Percentiles rank a stretch among this genome's conserved stretches.
Evolutionary conservation across 37 sponge, comb jelly and placozoan genomes (phyloP).

Genomic region (Sycon ciliatum): DNA sequence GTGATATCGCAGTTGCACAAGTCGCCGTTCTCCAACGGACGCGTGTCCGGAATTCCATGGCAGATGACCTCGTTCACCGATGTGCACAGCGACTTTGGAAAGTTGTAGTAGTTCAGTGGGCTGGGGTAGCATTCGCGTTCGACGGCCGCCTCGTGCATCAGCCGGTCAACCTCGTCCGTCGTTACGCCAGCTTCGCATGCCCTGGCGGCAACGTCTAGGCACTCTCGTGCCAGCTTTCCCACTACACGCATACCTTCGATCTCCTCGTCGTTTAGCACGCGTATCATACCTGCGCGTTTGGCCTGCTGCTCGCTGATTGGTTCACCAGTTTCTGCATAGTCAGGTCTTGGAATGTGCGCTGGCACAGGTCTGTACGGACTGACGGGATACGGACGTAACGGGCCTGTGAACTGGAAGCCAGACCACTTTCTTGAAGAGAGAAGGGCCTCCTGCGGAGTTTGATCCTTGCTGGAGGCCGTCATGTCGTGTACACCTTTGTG

Average conservation of each 20-base stretch:
- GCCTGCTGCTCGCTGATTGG: conserved; percentile 65
- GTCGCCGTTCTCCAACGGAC: conserved; percentile 83
- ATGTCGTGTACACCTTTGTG: conserved; percentile 72
- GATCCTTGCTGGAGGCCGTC: neutral
- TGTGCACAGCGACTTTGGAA: conserved; percentile 94
- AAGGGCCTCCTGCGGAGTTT: conserved; percentile 2
- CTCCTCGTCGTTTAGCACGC: conserved; percentile 53
- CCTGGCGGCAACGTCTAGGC: conserved; percentile 63
- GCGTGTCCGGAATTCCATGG: conserved; percentile 85
- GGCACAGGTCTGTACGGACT: conserved; percentile 45
- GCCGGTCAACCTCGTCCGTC: conserved; percentile 71
- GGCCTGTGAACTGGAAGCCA: conserved; percentile 61
- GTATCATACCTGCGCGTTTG: conserved; percentile 39
- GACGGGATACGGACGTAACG: conserved; percentile 59
- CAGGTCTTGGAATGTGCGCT: conserved; percentile 51
- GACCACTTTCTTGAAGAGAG: conserved; percentile 83
- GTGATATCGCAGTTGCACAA: conserved; percentile 84
- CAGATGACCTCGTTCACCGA: conserved; percentile 97
- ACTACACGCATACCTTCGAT: conserved; percentile 59
- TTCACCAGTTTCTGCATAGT: conserved; percentile 65
- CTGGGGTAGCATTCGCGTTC: conserved; percentile 90
- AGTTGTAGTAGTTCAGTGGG: conserved; percentile 83
- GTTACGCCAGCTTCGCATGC: conserved; percentile 64
- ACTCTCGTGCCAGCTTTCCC: conserved; percentile 77
- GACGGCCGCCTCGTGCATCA: conserved; percentile 79